Base-by-base conservation (phyloP, 2,113 vertebrate genomes). In the Coreoperca whiteheadi region DNA sequence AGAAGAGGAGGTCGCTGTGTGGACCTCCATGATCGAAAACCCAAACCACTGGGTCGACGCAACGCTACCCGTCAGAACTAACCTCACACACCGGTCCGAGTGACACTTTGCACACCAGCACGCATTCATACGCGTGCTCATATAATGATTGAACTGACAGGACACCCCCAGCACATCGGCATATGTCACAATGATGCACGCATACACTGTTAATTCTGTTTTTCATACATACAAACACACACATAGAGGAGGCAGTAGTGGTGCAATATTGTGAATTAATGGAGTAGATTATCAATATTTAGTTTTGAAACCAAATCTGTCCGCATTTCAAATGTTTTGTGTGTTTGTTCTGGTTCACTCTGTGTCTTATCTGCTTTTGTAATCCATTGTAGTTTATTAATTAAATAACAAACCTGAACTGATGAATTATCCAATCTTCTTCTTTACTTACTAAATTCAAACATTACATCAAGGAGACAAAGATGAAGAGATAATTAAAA, bases 41-140 rank as follows among this genome's bases (percentile, higher is more conserved):
- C 96, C 97, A 0, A 95, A 96, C 41, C 91, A 77, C 66, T 99
- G 98, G 98, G 95, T 97, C 50, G 97, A 99, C 12, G 89, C 95
- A 0, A 78, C 96, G 34, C 95, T 99, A 37, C 96, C 97, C 16
- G 94, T 99, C 76, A 87, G 98, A 86, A 96, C 97, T 67, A 94
- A 98, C 91, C 94, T 99, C 20, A 77, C 82, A 0, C 93, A 93
- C 6, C 92, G 97, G 65, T 83, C 67, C 5, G 39, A 84, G 39
- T 93, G 82, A 66, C 12, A 51, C n/a, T 46, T 25, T 80, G 70
- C 57, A 41, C 51, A 73, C n/a, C 59, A 41, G 56, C 39, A 8
- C 32, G 21, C 10, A 39, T 53, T 60, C 11, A 53, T 20, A 28
- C 51, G 14, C 43, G 67, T 23, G 8, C 67, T 77, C 51, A 23